These are phyloP conservation scores for Pemphredon lugubris DNA, from an alignment of 2,888 invertebrate species.

Conservation along the genomic window DNA sequence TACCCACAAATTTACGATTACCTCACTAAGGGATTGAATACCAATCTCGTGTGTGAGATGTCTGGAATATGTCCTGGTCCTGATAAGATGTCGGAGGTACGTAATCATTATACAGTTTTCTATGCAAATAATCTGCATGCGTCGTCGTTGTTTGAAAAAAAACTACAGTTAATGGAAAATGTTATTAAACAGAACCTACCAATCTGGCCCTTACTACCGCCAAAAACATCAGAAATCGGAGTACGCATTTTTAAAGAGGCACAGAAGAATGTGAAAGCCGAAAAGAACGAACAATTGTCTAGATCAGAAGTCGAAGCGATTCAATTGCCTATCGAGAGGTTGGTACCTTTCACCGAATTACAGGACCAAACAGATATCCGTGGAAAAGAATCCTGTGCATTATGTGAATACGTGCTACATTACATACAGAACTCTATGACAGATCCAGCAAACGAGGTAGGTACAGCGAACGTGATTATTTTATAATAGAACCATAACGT, in stretches of 20 bases:
- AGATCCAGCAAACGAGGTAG: constrained; percentile 86
- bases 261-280: constrained; percentile 45
- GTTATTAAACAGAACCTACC: constrained; percentile 76
- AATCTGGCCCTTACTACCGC: constrained; percentile 85
- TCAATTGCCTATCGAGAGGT: constrained; percentile 82
- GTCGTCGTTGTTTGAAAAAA: background rate
- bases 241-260: constrained; percentile 59
- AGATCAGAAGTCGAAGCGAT: constrained; percentile 74
- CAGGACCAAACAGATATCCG: constrained; percentile 74
- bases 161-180: constrained; percentile 10
- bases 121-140: background rate
- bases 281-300: constrained; percentile 2
- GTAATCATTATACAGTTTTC: constrained; percentile 8
- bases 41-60: constrained; percentile 86
- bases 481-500: too few species aligned
- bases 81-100: constrained; percentile 58
- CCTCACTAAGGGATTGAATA: constrained; percentile 86
- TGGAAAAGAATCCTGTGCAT: constrained; percentile 85
- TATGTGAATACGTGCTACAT: constrained; percentile 92
- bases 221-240: constrained; percentile 62
- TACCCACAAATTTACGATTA: constrained; percentile 88
- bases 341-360: constrained; percentile 70
- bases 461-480: too few species aligned
- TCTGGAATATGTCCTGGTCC: constrained; percentile 86
- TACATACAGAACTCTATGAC: constrained; percentile 89